These are phyloP conservation scores for Crossoptilon crossoptilon DNA, from an alignment of 2,797 vertebrate species.

Conservation along the genomic window DNA sequence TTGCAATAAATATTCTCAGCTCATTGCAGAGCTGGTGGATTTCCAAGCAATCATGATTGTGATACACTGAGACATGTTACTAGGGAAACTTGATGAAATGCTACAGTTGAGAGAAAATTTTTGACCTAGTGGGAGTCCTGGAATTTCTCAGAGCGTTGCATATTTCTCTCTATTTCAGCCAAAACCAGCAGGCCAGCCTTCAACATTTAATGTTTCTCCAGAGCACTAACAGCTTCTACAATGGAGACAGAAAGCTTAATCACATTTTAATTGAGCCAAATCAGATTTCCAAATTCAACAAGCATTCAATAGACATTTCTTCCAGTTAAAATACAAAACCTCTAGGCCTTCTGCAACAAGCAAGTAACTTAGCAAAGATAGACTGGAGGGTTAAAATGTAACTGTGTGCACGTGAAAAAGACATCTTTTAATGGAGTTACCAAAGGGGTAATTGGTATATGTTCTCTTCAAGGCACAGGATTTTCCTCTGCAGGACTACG, in stretches of 20 bases:
- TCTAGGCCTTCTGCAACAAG: not conserved
- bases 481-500: not conserved
- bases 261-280: conserved; percentile 62
- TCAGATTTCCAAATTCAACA: conserved; percentile 64
- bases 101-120: conserved; percentile 26
- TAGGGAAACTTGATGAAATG: conserved; percentile 51
- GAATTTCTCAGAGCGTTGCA: conserved; percentile 67
- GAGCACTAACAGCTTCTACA: conserved; percentile 35
- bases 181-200: conserved; percentile 67
- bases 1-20: conserved; percentile 6
- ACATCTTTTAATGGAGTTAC: not conserved
- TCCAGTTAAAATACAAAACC: conserved; percentile 21
- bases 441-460: not conserved
- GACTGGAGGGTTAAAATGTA: not conserved
- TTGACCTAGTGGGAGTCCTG: conserved; percentile 68
- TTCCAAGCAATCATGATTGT: conserved; percentile 56
- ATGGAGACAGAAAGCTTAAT: conserved; percentile 71
- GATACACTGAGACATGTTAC: conserved; percentile 42
- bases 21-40: conserved; percentile 20
- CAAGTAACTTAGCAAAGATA: not conserved
- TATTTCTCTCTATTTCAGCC: conserved; percentile 51
- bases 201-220: conserved; percentile 59
- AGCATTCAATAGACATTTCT: conserved; percentile 18
- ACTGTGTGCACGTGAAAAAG: not conserved
- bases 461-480: not conserved